A percentile compares a stretch with the other conserved stretches of the same genome.
Evolutionary conservation across 2,888 invertebrate species (phyloP).

Genomic region (Epinotia bilunana): DNA sequence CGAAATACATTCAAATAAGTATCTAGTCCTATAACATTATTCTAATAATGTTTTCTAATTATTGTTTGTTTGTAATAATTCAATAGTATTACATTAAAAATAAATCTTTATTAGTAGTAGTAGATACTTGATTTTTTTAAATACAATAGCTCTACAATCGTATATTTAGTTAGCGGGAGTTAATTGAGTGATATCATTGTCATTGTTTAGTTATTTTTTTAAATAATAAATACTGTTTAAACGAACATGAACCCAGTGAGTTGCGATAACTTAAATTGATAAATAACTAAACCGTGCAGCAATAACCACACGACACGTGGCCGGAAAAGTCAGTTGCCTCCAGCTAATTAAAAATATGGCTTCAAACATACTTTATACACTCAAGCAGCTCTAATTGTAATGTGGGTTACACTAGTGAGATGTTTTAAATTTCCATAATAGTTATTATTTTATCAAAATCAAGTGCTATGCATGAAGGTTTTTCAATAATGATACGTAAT

Average conservation of each 20-base stretch:
- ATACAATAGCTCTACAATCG: slow-evolving; percentile 10
- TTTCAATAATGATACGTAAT: slow-evolving; percentile 27
- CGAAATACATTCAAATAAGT: slow-evolving; percentile 31
- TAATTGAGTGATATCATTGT: neutral
- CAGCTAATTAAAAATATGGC: slow-evolving; percentile 4
- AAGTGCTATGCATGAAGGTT: slow-evolving; percentile 24
- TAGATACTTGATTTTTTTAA: slow-evolving; percentile 27
- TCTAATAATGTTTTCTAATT: slow-evolving; percentile 36
- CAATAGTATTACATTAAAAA: slow-evolving; percentile 29
- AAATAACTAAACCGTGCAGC: neutral
- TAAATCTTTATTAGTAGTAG: slow-evolving; percentile 9
- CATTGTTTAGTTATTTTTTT: neutral
- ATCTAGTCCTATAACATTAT: slow-evolving; percentile 42
- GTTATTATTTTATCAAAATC: slow-evolving; percentile 22
- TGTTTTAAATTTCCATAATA: neutral
- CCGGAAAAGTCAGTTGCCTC: neutral
- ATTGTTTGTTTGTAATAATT: slow-evolving; percentile 31
- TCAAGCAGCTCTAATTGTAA: neutral
- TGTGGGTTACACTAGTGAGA: neutral
- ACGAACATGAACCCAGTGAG: neutral
- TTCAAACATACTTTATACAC: neutral
- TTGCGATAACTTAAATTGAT: slow-evolving; percentile 4
- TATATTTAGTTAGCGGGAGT: slow-evolving; percentile 10
- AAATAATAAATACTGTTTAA: too few species aligned
- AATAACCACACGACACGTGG: neutral